phyloP scores from a whole-genome alignment of 2,888 invertebrate genomes.

The Arctia plantaginis region DNA sequence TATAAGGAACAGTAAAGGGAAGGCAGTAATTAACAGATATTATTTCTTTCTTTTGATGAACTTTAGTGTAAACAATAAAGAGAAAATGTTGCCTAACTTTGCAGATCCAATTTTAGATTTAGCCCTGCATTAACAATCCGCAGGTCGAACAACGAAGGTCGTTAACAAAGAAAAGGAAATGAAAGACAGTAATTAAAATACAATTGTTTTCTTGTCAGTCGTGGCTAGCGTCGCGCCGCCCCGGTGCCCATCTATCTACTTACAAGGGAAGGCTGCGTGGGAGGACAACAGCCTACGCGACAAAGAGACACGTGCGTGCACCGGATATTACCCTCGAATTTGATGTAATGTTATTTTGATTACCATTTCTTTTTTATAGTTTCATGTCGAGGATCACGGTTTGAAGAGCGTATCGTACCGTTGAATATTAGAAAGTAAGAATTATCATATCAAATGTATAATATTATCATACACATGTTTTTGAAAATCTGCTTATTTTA shows the following conservation, averaged over 20 bases:
- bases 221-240: conserved; percentile 8
- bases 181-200: conserved; percentile 17
- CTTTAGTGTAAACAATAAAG: background rate
- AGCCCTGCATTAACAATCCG: background rate
- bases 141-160: too few relatives aligned
- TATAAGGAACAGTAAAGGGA: too few relatives aligned
- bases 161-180: background rate
- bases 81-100: background rate
- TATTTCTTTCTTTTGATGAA: too few relatives aligned
- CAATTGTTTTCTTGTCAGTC: conserved; percentile 19
- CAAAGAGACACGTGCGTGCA: conserved; percentile 55
- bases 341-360: conserved; percentile 47
- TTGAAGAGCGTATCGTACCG: background rate
- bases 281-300: conserved; percentile 58
- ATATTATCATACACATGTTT: background rate
- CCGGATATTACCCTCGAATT: conserved; percentile 59
- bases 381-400: conserved; percentile 34
- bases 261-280: conserved; percentile 46
- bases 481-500: background rate
- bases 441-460: background rate
- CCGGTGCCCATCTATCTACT: conserved; percentile 1
- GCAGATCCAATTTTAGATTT: background rate
- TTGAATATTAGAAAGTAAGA: background rate
- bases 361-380: conserved; percentile 32
- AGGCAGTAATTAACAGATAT: too few relatives aligned